Conservation (phyloP, 2,888 invertebrate species). For the Halictus ligatus region DNA sequence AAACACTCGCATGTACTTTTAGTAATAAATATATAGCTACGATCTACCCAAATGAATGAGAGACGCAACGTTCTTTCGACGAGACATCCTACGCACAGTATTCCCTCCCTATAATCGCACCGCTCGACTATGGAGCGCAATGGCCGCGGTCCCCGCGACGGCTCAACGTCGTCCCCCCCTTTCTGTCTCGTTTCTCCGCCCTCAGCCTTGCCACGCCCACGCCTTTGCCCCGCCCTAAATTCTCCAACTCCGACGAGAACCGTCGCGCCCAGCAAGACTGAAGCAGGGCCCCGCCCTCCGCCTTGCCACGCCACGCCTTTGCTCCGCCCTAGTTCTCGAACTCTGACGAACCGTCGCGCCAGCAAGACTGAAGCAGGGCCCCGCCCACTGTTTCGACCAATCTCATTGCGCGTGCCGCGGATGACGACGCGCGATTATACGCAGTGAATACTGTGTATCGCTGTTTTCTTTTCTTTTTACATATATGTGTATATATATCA, state of each 20-base stretch:
- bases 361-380: background rate
- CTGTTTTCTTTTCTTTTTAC: background rate
- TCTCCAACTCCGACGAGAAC: background rate
- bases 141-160: background rate
- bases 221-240: too few relatives aligned
- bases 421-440: slow-evolving; percentile 2
- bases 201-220: background rate
- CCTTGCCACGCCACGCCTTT: background rate
- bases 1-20: slow-evolving; percentile 60
- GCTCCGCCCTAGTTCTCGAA: background rate
- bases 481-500: too few relatives aligned
- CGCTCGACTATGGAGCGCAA: background rate
- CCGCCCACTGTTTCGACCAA: background rate
- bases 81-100: slow-evolving; percentile 31
- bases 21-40: slow-evolving; percentile 61
- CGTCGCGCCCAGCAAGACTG: background rate
- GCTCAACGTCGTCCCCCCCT: background rate
- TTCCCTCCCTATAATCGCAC: slow-evolving; percentile 15
- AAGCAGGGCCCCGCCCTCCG: slow-evolving; percentile 3
- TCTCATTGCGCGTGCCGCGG: background rate
- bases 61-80: slow-evolving; percentile 31
- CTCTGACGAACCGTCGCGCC: background rate
- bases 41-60: slow-evolving; percentile 38
- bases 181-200: background rate
- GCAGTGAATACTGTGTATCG: slow-evolving; percentile 14